These are phyloP conservation scores for Rhizoglyphus robini DNA, from an alignment of 1,140 invertebrate species.

Conservation along the genomic window DNA sequence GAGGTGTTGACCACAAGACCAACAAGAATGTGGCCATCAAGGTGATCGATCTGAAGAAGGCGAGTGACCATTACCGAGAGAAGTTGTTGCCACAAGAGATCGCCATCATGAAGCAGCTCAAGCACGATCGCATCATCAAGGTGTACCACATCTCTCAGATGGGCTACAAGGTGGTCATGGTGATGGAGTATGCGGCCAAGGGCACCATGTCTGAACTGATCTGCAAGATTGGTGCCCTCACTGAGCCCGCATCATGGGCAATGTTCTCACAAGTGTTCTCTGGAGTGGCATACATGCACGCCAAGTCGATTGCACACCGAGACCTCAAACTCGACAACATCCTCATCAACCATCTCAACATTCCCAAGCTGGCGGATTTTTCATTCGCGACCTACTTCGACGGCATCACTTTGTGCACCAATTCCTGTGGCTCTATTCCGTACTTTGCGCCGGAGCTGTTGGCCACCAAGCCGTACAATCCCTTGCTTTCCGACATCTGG, in stretches of 20 bases:
- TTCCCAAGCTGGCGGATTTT: conserved; percentile 21
- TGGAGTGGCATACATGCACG: conserved; percentile 21
- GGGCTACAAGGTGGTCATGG: background rate
- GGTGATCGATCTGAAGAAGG: conserved; percentile 16
- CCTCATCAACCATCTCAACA: background rate
- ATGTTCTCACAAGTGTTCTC: background rate
- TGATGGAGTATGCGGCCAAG: conserved; percentile 10
- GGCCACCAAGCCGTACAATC: conserved; percentile 25
- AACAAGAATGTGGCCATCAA: background rate
- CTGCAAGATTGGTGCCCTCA: background rate
- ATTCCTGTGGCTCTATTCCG: conserved; percentile 8
- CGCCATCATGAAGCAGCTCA: background rate
- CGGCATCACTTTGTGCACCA: background rate
- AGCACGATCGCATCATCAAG: background rate
- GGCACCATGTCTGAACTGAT: conserved; percentile 21
- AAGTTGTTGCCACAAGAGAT: conserved; percentile 11
- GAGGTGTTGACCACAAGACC: background rate
- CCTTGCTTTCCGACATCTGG: conserved; percentile 28
- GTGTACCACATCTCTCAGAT: conserved; percentile 12
- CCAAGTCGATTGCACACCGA: conserved; percentile 20
- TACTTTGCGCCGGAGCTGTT: conserved; percentile 13
- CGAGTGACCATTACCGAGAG: background rate
- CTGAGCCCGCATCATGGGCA: background rate
- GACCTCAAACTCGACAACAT: conserved; percentile 24
- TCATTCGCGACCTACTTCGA: conserved; percentile 6